These are phyloP conservation scores for Nothocercus julius DNA, from an alignment of 2,113 vertebrate genomes.

Conservation along the genomic window DNA sequence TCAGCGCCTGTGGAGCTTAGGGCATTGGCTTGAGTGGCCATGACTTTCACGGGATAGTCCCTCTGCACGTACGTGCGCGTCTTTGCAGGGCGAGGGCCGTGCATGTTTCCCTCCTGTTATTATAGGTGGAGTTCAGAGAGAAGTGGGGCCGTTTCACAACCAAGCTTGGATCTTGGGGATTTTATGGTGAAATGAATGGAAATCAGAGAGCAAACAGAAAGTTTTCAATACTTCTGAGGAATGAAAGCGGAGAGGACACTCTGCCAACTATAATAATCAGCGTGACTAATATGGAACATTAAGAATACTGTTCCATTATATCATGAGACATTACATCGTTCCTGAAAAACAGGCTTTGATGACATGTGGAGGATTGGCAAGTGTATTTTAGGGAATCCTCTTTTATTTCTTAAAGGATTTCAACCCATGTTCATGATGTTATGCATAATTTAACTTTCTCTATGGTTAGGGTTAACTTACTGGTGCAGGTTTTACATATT, in stretches of 20 bases:
- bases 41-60: not conserved
- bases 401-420: conserved; percentile 66
- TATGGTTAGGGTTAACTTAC: not conserved
- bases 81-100: not conserved
- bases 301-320: conserved; percentile 38
- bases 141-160: not conserved
- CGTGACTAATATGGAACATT: conserved; percentile 44
- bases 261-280: conserved; percentile 56
- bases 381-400: conserved; percentile 59
- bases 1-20: accelerated
- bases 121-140: not conserved
- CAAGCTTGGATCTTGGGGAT: not conserved
- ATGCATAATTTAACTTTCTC: not conserved
- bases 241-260: not conserved
- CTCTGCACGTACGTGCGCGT: accelerated
- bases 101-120: not conserved
- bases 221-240: not conserved
- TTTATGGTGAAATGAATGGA: not conserved
- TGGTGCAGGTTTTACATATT: conserved; percentile 1
- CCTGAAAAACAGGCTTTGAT: conserved; percentile 52
- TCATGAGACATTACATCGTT: conserved; percentile 53
- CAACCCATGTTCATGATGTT: conserved; percentile 38
- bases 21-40: not conserved
- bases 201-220: not conserved
- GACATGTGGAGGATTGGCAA: conserved; percentile 25